Base-by-base conservation (phyloP, 2,113 vertebrate genomes). In the Pundamilia nyererei region DNA sequence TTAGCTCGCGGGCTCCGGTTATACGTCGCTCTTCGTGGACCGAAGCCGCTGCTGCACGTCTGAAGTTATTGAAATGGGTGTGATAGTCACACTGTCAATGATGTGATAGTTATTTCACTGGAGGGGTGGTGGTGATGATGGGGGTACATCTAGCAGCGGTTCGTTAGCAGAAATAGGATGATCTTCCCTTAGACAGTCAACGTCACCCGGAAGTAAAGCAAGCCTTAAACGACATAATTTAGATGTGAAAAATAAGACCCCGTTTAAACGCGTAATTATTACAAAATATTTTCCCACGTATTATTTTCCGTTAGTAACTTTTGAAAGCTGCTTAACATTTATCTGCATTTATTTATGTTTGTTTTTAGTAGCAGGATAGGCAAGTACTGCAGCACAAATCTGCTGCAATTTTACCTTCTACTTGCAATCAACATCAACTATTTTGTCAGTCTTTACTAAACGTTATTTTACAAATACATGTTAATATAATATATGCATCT, bases 141-240 rank as follows among this genome's bases (percentile, higher is more conserved):
- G 79, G 31, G 72, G 29, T 14, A 19, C 68, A 68, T 85, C 83
- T 29, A 86, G 70, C 81, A 40, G 89, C 54, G 81, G 77, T 9
- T 83, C 77, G 58, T 81, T 87, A 87, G 77, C 86, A 54, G 86
- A 75, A 45, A 79, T 62, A 31, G 84, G 87, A 84, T 5, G 85
- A 9, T 45, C 58, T 86, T 84, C 89, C 79, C 56, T 56, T 87
- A 14, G 91, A 91, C 94, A 19, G 94, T 31, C 82, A 94, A 93
- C 90, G 92, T 90, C 79, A 91, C 90, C 95, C 94, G 94, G 94
- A 96, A 95, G 91, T 87, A 81, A 87, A 88, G 88, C 45, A 24
- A 40, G 53, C 42, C 21, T 13, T 29, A 31, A 11, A 10, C 72
- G 11, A 31, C 26, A 49, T 75, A 75, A 49, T 26, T 31, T 11